Base-by-base conservation (phyloP, 2,888 invertebrate species). In the Phania funesta region DNA sequence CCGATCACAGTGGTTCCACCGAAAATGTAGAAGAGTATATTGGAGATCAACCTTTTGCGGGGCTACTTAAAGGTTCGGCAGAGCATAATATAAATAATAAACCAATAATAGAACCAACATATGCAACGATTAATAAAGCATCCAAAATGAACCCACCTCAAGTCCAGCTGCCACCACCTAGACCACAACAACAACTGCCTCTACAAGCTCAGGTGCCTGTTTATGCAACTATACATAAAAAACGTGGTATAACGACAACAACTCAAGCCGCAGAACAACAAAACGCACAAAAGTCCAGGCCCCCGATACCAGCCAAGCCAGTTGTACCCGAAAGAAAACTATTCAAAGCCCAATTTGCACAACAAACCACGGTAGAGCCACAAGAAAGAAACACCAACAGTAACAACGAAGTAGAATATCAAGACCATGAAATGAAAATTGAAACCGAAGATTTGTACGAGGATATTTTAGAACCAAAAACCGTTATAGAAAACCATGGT, bases 11-110 rank as follows among this genome's bases (percentile, higher is more conserved):
- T 85, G 87, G 89, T 2, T 95, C 95, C 85, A 95, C 95, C 6
- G 96, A 96, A 91, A 94, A 94, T 87, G 95, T 96, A 78, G 96
- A 96, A 91, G 96, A 96, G 91, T 96, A 94, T 90, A 94, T 96
- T 84, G 95, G 95, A 81, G 97, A 97, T 90, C 94, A 95, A 83
- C 96, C 97, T 83, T 97, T 96, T 90, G 79, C 93, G 94, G 96
- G 96, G 90, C 93, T 96, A 87, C 94, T 96, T 90, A 96, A 96
- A 91, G 96, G 96, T 86, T 96, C 96, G 75, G 94, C 95, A 18
- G 24, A 16, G 0, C 56, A 50, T n/a, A 80, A 94, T n/a, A n/a
- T n/a, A 94, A 89, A 94, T 94, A 89, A 93, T 93, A 84, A 92
- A 93, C 74, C 46, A 46, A 80, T 75, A 48, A 16, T 75, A n/a